phyloP scores from a whole-genome alignment of 2,113 vertebrate genomes.

The Arenaria interpres region DNA sequence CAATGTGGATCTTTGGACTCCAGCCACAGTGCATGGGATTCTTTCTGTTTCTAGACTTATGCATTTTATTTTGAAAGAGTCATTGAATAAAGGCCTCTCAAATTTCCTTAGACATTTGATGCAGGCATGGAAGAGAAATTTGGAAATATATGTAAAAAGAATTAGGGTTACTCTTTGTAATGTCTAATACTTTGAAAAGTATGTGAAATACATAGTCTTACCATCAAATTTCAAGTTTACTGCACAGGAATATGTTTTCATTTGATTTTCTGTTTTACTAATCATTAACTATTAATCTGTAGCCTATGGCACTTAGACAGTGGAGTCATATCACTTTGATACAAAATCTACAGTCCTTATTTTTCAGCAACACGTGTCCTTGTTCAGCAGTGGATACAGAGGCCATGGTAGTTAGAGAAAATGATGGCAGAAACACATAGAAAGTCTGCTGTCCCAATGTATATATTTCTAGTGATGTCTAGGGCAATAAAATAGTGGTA shows the following conservation, averaged over 20 bases:
- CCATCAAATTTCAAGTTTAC: background rate
- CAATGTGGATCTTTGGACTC: background rate
- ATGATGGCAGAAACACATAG: background rate
- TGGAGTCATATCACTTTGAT: background rate
- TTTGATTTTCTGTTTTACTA: background rate
- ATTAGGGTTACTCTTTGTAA: background rate
- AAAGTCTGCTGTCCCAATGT: background rate
- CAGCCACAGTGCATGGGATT: accelerated
- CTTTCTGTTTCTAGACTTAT: background rate
- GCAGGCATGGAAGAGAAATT: background rate
- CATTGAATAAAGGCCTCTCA: background rate
- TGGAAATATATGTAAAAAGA: background rate
- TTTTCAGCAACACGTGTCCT: background rate
- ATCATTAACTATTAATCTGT: background rate
- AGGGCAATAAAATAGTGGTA: background rate
- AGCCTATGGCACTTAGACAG: accelerated
- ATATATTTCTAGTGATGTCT: background rate
- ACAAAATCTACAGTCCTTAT: background rate
- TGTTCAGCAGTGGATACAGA: background rate
- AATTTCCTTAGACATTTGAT: background rate
- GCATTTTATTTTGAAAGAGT: background rate
- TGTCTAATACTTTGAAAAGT: background rate
- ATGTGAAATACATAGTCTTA: background rate
- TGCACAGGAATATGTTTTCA: background rate
- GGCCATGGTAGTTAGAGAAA: background rate